Base-by-base conservation (phyloP, 2,888 invertebrate genomes). In the Eilema sororculum region DNA sequence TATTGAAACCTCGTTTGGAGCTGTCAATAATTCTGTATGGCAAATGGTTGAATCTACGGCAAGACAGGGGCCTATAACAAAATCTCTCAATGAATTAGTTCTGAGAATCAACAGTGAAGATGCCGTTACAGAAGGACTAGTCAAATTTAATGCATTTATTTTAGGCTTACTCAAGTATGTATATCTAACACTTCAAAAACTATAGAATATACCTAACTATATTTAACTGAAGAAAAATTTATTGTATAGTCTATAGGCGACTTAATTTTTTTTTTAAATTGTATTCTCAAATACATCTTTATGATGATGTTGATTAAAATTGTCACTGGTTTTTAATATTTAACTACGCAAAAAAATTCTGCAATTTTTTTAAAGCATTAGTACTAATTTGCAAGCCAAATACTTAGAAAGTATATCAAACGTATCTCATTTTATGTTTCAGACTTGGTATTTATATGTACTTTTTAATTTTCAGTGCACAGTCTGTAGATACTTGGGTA, bases 401-500 rank as follows among this genome's bases (percentile, higher is more conserved):
- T 20, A n/a, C 2, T 12, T 12, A 22, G 9, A 24, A 58, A 24
- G 12, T 58, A n/a, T n/a, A 52, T 20, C 8, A 52, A 52, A 52
- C 6, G 24, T 3, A 13, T 57, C 3, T 57, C 24, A 24, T 24
- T 57, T 12, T 12, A 57, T 24, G 24, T 24, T 24, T 16, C 13
- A 24, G n/a, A 46, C 16, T 46, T 24, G 30, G 41, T 22, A 24
- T 46, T 28, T 10, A 69, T 3, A 16, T 28, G 25, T 67, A 9
- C 30, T 37, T 62, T 4, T 69, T 73, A 63, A 30, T 28, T 76
- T 77, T 60, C 94, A 97, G 97, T 91, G 96, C 98, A 69, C 96
- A 97, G 79, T 97, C 98, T n/a, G 95, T 99, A 80, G 98, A 98
- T 85, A 98, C 98, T 46, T 99, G 98, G 98, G 96, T 98, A 78